Evolutionary conservation across 2,113 vertebrate genomes (phyloP), one percentile per base, ranked within the genome.

Genomic region (Triplophysa dalaica): DNA sequence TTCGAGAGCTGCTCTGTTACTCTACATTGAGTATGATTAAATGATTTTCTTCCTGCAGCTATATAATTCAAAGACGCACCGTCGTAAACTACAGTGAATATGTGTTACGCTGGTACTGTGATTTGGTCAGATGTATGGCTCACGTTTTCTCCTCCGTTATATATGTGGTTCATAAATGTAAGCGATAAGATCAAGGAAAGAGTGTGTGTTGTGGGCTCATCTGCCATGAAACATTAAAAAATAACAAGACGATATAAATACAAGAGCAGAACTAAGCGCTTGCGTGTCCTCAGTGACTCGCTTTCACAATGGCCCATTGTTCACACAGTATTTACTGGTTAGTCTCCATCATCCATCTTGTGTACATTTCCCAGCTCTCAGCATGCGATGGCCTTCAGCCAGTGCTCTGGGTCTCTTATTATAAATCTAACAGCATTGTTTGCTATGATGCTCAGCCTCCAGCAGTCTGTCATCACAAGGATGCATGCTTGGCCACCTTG

Each of bases 341-440:
- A 13, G n/a, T 61, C 66, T 63, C 24, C 61, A 17, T 66, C 62
- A 81, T 83, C 81, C 69, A 81, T 83, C 84, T 81, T 85, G 62
- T 66, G 64, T 50, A 62, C 69, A 60, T 81, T 78, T 81, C 63
- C 70, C 74, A 72, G 50, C 69, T 64, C 79, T 76, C 64, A 70
- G 65, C 41, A 54, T 24, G 74, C 64, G 73, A 77, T 82, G 75
- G 84, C 84, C 78, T 77, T 77, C 74, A 78, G 75, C 84, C 79
- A 78, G 68, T 24, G 69, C 60, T 70, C 33, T 41, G 58, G 62
- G 48, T 38, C 45, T 54, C 62, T 54, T 70, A 58, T 68, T 81
- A 81, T 83, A 81, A 85, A 78, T 85, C 70, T 83, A 75, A 75
- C 77, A 73, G 77, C 45, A 77, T 80, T 68, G 72, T 85, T 85